Conservation (phyloP, 2,888 invertebrate genomes). For the Xestoiulus laeticollis region DNA sequence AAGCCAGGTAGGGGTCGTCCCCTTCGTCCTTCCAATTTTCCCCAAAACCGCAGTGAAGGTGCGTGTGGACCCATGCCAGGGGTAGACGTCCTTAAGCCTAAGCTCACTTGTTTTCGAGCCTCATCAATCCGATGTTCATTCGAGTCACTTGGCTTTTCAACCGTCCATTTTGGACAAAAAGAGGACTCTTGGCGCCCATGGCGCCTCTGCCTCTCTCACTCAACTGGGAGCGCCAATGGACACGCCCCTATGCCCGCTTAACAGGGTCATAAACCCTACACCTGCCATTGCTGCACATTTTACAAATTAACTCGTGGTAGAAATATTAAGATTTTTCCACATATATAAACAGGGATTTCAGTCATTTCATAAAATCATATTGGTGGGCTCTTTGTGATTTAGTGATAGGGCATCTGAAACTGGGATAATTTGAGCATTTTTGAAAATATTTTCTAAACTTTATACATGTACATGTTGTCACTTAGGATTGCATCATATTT, state of each 20-base stretch:
- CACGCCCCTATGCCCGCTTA: neutral
- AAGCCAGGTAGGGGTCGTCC: neutral
- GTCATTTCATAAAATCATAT: too few species aligned
- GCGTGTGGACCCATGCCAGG: neutral
- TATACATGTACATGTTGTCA: too few species aligned
- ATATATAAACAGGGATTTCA: too few species aligned
- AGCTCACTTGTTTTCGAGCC: neutral
- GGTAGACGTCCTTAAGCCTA: slow-evolving; percentile 24
- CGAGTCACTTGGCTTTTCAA: too few species aligned
- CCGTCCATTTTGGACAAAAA: neutral
- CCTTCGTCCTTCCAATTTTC: neutral
- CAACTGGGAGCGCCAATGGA: neutral
- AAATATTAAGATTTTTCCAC: too few species aligned
- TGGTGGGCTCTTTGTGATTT: too few species aligned
- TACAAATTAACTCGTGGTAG: neutral
- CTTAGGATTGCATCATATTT: too few species aligned
- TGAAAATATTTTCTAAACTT: too few species aligned
- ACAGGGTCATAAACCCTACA: slow-evolving; percentile 1
- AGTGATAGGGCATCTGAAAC: too few species aligned
- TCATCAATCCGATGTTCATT: too few species aligned
- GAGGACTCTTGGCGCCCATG: slow-evolving; percentile 1
- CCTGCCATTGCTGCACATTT: neutral
- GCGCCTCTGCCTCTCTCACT: neutral
- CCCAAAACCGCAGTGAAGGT: neutral
- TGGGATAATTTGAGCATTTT: too few species aligned